Evolutionary conservation across 2,797 vertebrate genomes (phyloP).

Genomic region (Balearica regulorum): DNA sequence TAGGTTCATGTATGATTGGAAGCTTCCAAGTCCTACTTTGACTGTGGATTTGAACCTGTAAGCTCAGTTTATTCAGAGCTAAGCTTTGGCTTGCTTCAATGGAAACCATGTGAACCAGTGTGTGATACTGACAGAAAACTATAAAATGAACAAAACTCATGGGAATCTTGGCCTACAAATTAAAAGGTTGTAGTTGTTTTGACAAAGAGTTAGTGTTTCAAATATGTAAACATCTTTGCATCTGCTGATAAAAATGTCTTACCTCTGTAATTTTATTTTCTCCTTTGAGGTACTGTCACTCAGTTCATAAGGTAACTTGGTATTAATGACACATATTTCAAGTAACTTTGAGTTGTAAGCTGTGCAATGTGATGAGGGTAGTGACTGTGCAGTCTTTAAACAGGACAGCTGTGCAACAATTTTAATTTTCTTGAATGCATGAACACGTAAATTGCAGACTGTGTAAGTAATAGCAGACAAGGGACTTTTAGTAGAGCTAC

Average conservation of each 20-base stretch:
- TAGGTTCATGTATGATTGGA: not conserved
- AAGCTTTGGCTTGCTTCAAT: not conserved
- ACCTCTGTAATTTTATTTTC: not conserved
- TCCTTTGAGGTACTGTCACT: not conserved
- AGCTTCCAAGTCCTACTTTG: not conserved
- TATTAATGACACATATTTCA: not conserved
- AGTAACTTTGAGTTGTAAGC: not conserved
- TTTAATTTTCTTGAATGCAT: not conserved
- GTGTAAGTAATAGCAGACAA: not conserved
- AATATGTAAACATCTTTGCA: not conserved
- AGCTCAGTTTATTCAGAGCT: not conserved
- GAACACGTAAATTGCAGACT: not conserved
- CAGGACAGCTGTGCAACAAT: not conserved
- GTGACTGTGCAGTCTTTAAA: not conserved
- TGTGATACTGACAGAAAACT: not conserved
- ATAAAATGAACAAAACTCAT: not conserved
- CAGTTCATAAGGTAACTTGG: not conserved
- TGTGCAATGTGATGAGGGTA: not conserved
- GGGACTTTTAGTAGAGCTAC: not conserved
- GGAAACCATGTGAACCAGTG: not conserved
- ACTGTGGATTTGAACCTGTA: not conserved
- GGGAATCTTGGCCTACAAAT: not conserved
- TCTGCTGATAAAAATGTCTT: not conserved
- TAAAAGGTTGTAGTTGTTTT: not conserved
- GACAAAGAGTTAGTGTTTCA: not conserved